These are phyloP conservation scores for Heliconius erato DNA, from an alignment of 2,888 invertebrate genomes.

Conservation along the genomic window DNA sequence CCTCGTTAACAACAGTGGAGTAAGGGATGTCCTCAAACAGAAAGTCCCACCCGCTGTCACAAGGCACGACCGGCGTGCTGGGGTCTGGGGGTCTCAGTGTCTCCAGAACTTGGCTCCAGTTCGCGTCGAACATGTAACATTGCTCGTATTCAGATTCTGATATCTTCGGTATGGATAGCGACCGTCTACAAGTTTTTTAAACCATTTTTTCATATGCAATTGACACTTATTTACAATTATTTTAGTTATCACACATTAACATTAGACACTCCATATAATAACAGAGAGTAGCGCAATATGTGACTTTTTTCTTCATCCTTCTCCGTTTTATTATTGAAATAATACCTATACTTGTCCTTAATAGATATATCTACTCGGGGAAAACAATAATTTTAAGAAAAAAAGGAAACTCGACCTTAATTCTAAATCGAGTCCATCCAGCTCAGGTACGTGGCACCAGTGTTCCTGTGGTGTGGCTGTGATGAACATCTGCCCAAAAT, in stretches of 20 bases:
- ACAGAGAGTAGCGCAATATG: no score
- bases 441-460: constrained; percentile 67
- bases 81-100: constrained; percentile 59
- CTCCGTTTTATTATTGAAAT: no score
- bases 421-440: constrained; percentile 59
- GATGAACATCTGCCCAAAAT: constrained; percentile 68
- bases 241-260: no score
- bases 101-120: constrained; percentile 64
- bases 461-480: constrained; percentile 66
- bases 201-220: no score
- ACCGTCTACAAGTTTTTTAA: constrained; percentile 56
- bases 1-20: constrained; percentile 67
- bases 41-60: constrained; percentile 68
- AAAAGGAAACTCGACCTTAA: constrained; percentile 55
- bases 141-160: constrained; percentile 58
- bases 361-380: no score
- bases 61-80: constrained; percentile 56
- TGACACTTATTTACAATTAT: no score
- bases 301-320: no score
- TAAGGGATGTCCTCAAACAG: constrained; percentile 67
- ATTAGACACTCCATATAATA: no score
- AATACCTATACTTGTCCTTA: no score
- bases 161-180: constrained; percentile 65
- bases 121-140: constrained; percentile 63
- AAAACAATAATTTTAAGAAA: no score